Base-by-base conservation (phyloP, 2,113 vertebrate genomes). In the Percina caprodes region DNA sequence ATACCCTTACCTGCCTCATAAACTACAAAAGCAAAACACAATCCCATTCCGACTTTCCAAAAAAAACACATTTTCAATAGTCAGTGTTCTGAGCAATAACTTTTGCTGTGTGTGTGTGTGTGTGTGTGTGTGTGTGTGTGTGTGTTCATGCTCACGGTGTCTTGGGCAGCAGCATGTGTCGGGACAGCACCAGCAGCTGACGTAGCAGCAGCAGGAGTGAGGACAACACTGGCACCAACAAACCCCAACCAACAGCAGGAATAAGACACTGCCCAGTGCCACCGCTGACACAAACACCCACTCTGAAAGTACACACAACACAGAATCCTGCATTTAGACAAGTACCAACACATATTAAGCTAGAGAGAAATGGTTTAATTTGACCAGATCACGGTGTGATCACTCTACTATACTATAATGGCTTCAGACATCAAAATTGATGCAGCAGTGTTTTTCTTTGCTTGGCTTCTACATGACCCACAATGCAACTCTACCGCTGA, bases 201-300 rank as follows among this genome's bases (percentile, higher is more conserved):
- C 88, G 2, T 99, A 99, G 88, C 98, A 99, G 91, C 97, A 99
- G 91, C 98, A 99, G 87, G 97, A 98, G 81, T 99, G 97, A 7
- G 98, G 98, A 79, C 98, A 99, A 88, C 98, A 99, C 92, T 99
- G 98, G 93, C 98, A 99, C 98, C 98, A 99, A 90, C 98, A 99
- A 86, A 99, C 92, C 3, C 97, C 97, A 79, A 98, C 93, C 91
- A 99, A 81, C 21, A 99, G 93, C 74, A 98, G 95, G 94, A 97
- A 95, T 24, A 98, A 94, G 79, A 97, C 88, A 0, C 94, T 90
- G 6, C 97, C 97, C 73, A 98, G 91, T 35, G 96, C 94, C 86
- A 99, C 97, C 45, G 97, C 94, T 46, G 93, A 93, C 59, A 99
- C 97, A 90, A 99, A 99, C 87, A 96, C 96, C 98, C 98, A 99